Evolutionary conservation across 2,888 invertebrate genomes (phyloP).

Genomic region (Candidula unifasciata): DNA sequence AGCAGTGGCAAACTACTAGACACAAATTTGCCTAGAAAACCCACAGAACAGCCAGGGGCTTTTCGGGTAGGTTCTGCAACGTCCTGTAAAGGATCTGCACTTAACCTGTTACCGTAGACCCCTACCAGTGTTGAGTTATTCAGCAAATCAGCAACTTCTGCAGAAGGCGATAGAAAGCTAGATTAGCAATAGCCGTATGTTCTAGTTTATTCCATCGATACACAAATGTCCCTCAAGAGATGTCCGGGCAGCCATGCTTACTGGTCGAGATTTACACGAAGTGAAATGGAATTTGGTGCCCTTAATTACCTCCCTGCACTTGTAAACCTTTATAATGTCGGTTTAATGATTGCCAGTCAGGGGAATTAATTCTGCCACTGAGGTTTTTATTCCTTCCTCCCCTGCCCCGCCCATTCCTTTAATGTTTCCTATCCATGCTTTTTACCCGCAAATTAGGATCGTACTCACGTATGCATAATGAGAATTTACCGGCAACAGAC

Average conservation of each 20-base stretch:
- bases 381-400: not conserved
- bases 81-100: too few species aligned
- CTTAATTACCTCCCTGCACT: not conserved
- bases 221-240: not conserved
- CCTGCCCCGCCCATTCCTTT: not conserved
- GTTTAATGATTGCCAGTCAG: not conserved
- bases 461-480: constrained; percentile 5
- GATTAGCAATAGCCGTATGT: not conserved
- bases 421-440: not conserved
- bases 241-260: not conserved
- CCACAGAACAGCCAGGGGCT: too few species aligned
- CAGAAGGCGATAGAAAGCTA: not conserved
- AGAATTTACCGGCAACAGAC: not conserved
- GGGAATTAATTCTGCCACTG: not conserved
- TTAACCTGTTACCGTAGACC: too few species aligned
- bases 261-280: not conserved
- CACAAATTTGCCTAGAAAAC: too few species aligned
- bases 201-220: not conserved
- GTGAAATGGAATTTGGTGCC: not conserved
- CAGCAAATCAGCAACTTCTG: too few species aligned
- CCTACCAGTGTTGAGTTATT: too few species aligned
- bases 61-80: too few species aligned
- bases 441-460: not conserved
- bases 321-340: too few species aligned
- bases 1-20: too few species aligned